Evolutionary conservation across 2,113 vertebrate species (phyloP).

Genomic region (Otus sunia): DNA sequence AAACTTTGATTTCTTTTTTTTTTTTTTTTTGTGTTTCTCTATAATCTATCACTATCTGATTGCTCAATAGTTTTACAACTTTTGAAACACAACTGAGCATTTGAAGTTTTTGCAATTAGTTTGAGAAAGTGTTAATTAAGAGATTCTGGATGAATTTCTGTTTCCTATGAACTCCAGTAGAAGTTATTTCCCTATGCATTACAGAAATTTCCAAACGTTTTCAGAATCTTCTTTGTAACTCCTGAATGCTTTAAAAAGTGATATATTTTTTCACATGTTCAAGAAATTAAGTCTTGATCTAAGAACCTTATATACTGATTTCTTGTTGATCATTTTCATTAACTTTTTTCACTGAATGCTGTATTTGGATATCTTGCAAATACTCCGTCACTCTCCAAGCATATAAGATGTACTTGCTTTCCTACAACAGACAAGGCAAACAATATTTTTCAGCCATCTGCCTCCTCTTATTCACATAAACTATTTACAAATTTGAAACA

Average conservation of each 20-base stretch:
- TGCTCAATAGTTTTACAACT: not conserved
- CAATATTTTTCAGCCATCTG: not conserved
- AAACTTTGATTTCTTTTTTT: not conserved
- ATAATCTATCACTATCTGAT: not conserved
- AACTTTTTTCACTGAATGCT: not conserved
- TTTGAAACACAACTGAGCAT: not conserved
- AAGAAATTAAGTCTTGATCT: not conserved
- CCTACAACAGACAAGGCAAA: not conserved
- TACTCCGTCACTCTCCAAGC: not conserved
- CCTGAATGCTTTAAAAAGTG: not conserved
- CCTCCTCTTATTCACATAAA: not conserved
- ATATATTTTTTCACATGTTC: not conserved
- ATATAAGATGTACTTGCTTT: not conserved
- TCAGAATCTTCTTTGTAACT: not conserved
- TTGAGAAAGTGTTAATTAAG: not conserved
- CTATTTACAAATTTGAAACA: not conserved
- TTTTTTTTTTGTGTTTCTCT: not conserved
- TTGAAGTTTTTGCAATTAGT: not conserved
- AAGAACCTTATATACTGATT: not conserved
- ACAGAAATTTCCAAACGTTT: not conserved
- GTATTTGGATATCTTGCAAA: not conserved
- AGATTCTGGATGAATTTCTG: not conserved
- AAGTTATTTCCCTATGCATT: rapidly evolving
- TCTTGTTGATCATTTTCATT: not conserved
- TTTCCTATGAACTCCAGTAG: not conserved